Percentiles rank a stretch among this genome's conserved stretches.
phyloP scores from a whole-genome alignment of 2,797 vertebrate genomes.

The Crenuchus spilurus region DNA sequence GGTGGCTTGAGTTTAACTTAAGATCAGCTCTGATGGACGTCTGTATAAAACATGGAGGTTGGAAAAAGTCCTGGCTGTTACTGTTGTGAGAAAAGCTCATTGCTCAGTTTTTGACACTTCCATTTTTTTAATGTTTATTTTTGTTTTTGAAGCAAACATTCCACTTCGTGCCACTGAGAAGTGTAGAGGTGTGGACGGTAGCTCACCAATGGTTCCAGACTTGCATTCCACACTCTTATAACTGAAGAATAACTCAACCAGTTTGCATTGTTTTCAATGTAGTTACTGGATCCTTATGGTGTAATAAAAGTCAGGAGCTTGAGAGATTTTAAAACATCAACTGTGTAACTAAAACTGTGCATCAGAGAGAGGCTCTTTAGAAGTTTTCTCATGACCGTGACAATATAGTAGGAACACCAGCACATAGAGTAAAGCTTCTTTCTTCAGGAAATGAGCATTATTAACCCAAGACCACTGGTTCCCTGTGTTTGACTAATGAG shows the following conservation, averaged over 20 bases:
- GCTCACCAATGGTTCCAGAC: too few relatives aligned
- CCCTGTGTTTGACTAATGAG: slow-evolving; percentile 38
- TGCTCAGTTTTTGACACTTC: not conserved
- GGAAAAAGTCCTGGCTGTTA: not conserved
- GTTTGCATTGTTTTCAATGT: too few relatives aligned
- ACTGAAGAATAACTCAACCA: too few relatives aligned
- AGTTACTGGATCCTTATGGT: too few relatives aligned
- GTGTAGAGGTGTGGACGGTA: slow-evolving; percentile 21
- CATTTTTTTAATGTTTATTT: not conserved
- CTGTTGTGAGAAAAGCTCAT: not conserved
- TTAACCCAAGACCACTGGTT: slow-evolving; percentile 29
- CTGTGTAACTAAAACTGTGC: slow-evolving; percentile 33
- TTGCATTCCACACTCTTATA: too few relatives aligned
- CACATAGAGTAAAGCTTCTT: slow-evolving; percentile 33
- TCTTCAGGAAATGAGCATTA: slow-evolving; percentile 38
- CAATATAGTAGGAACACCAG: slow-evolving; percentile 36
- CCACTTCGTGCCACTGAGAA: slow-evolving; percentile 3
- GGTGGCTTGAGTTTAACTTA: too few relatives aligned
- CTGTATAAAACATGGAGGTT: not conserved
- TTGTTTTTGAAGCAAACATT: not conserved
- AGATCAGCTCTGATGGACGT: too few relatives aligned
- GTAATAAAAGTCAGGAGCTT: too few relatives aligned
- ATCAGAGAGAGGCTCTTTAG: slow-evolving; percentile 3
- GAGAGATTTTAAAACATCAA: slow-evolving; percentile 5
- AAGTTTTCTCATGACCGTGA: slow-evolving; percentile 16